A percentile compares a stretch with the other conserved stretches of the same genome.
These are phyloP conservation scores for Meandrusa payeni DNA, from an alignment of 2,888 invertebrate species.

Conservation along the genomic window DNA sequence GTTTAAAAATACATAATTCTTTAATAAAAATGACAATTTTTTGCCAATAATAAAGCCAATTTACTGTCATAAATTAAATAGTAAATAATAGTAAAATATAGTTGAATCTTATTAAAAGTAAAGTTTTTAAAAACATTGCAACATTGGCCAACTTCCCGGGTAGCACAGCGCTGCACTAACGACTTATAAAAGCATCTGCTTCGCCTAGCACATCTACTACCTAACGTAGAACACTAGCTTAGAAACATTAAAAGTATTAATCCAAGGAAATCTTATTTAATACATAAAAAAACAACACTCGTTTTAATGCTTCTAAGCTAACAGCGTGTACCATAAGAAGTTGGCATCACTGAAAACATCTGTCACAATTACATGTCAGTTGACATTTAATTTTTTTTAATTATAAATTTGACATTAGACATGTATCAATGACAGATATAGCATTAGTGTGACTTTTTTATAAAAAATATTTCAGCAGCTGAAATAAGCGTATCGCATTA, in stretches of 20 bases:
- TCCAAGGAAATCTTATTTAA: background rate
- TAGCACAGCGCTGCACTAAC: constrained; percentile 17
- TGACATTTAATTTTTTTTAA: background rate
- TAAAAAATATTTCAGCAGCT: constrained; percentile 15
- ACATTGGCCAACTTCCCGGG: constrained; percentile 4
- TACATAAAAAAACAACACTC: constrained; percentile 9
- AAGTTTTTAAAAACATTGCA: constrained; percentile 1
- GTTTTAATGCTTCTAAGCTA: constrained; percentile 14
- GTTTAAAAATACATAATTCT: too few species aligned
- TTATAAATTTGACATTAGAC: too few species aligned
- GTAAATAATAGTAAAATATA: too few species aligned
- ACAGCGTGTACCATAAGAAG: background rate
- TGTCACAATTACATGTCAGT: constrained; percentile 10
- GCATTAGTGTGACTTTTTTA: constrained; percentile 1
- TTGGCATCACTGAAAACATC: constrained; percentile 4
- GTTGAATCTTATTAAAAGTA: too few species aligned
- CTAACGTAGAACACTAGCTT: constrained; percentile 3
- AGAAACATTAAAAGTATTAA: constrained; percentile 9
- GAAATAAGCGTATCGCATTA: constrained; percentile 29
- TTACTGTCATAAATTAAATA: too few species aligned
- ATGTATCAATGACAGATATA: constrained; percentile 3
- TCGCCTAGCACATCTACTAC: constrained; percentile 4
- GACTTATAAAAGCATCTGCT: constrained; percentile 12
- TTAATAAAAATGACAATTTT: too few species aligned
- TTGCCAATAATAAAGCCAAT: too few species aligned